Percentiles rank a stretch among this genome's conserved stretches.
phyloP scores from a whole-genome alignment of 1,140 invertebrate genomes.

The Papilio machaon region DNA sequence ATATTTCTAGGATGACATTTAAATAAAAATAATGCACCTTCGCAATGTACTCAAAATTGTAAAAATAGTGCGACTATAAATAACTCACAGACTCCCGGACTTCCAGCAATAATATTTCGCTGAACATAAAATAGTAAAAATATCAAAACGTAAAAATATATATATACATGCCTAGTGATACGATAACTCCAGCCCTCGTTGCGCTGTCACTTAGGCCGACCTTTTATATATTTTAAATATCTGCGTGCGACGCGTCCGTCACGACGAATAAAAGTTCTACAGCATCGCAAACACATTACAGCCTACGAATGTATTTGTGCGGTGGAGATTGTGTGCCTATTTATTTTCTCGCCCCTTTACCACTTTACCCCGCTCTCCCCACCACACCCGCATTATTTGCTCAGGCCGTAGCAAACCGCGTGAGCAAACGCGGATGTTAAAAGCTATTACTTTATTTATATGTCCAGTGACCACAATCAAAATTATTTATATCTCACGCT shows the following conservation, averaged over 20 bases:
- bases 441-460: slow-evolving; percentile 63
- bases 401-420: slow-evolving; percentile 56
- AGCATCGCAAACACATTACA: slow-evolving; percentile 72
- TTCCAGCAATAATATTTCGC: slow-evolving; percentile 26
- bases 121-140: slow-evolving; percentile 28
- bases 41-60: slow-evolving; percentile 1
- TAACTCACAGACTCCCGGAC: not conserved
- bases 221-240: slow-evolving; percentile 47
- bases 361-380: slow-evolving; percentile 28
- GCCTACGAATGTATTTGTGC: slow-evolving; percentile 63
- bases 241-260: slow-evolving; percentile 51
- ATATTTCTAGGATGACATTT: not conserved
- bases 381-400: slow-evolving; percentile 67
- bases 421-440: slow-evolving; percentile 50
- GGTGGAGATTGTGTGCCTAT: slow-evolving; percentile 69
- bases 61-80: slow-evolving; percentile 31
- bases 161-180: slow-evolving; percentile 28
- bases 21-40: not conserved
- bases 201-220: slow-evolving; percentile 34
- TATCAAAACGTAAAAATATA: slow-evolving; percentile 15
- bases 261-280: slow-evolving; percentile 54
- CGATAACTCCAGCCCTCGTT: slow-evolving; percentile 34
- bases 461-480: slow-evolving; percentile 63
- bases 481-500: slow-evolving; percentile 73
- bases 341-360: slow-evolving; percentile 59